Base-by-base conservation (phyloP, 2,113 vertebrate genomes). In the Agelaius tricolor region DNA sequence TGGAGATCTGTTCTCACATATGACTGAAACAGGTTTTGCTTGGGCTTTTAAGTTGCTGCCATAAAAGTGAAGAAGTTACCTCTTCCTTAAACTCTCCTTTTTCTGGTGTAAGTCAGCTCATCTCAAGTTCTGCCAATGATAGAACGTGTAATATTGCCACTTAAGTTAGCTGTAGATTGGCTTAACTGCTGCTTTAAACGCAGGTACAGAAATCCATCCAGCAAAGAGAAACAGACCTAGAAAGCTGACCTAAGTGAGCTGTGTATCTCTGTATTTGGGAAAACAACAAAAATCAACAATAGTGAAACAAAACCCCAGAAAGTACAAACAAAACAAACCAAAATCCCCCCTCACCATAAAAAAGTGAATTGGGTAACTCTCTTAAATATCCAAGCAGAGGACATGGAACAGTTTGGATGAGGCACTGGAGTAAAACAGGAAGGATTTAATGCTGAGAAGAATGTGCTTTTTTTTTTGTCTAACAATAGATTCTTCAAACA, bases 1-100 rank as follows among this genome's bases (percentile, higher is more conserved):
- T 39, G 19, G 31, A 24, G 7, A 0, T 16, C 28, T 44, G 5
- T 27, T 43, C 20, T 47, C 12, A 9, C 8, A 1, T 2, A 2
- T 9, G 13, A 4, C 28, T 52, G 21, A 72, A 43, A 23, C 26
- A 41, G 37, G 12, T 73, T 54, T 68, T 7, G 2, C 10, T n/a
- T 62, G 13, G 37, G 14, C 31, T 79, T 76, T 63, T 73, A n/a
- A 63, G 44, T 16, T 59, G n/a, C 19, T 67, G 23, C 24, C 3
- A 1, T 39, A 26, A 67, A 41, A 44, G 21, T 7, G 22, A 13
- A 26, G 8, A 51, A 13, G 37, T 47, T 67, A 12, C 13, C 9
- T 9, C 13, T 44, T 15, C 1, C 1, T 58, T 59, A 31, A 72
- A 41, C 11, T 31, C 4, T 6, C 8, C 0, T 27, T 73, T 73